phyloP scores from a whole-genome alignment of 2,888 invertebrate species.

The Campopleginae sp. region DNA sequence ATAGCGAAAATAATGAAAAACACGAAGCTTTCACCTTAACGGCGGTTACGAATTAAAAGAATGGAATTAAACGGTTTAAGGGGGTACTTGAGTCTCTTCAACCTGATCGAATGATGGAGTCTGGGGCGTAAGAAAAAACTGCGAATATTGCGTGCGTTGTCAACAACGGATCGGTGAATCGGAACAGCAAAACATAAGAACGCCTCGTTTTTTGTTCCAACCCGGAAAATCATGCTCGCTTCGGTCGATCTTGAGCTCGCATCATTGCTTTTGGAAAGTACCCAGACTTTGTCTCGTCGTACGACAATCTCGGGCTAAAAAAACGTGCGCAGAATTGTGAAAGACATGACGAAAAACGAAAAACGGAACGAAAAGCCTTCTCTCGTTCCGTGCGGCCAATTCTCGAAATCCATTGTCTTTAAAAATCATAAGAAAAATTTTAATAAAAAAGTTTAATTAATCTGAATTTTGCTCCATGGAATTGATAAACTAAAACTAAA shows the following conservation, averaged over 20 bases:
- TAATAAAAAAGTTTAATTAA: too few relatives aligned
- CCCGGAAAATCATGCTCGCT: conserved; percentile 38
- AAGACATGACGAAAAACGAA: conserved; percentile 29
- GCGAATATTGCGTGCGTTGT: neutral
- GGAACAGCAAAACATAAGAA: conserved; percentile 18
- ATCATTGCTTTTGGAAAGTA: conserved; percentile 56
- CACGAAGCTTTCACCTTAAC: neutral
- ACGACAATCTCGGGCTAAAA: neutral
- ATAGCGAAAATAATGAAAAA: neutral
- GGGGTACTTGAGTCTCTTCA: neutral
- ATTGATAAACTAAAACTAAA: too few relatives aligned
- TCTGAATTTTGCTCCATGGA: too few relatives aligned
- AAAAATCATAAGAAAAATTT: too few relatives aligned
- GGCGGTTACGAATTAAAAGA: neutral
- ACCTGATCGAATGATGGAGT: neutral
- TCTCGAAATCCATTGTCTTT: too few relatives aligned
- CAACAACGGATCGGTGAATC: conserved; percentile 32
- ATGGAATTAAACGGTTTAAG: neutral
- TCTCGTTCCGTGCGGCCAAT: too few relatives aligned
- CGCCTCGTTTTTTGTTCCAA: conserved; percentile 5
- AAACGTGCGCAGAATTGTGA: conserved; percentile 52
- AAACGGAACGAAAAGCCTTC: neutral
- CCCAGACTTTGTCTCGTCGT: conserved; percentile 35
- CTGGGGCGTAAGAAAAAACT: neutral
- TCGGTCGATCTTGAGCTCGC: conserved; percentile 21